These are phyloP conservation scores for Falco punctatus DNA, from an alignment of 2,113 vertebrate species.

Conservation along the genomic window DNA sequence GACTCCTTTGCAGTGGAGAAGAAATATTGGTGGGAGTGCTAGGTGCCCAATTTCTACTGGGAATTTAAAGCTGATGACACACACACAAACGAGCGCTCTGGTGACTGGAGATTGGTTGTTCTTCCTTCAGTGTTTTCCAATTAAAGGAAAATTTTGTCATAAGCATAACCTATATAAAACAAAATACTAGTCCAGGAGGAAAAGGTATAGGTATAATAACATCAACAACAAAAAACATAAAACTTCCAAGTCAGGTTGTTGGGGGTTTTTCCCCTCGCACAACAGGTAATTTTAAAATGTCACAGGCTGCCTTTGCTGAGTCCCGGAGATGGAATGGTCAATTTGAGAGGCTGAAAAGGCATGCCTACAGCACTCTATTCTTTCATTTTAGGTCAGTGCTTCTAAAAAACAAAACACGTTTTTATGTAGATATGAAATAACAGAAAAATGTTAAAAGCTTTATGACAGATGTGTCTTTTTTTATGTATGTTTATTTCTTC, in stretches of 20 bases:
- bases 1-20: neutral
- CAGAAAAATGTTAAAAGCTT: neutral
- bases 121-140: neutral
- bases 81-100: neutral
- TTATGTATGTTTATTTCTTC: neutral
- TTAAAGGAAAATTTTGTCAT: neutral
- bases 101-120: neutral
- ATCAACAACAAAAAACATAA: neutral
- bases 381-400: neutral
- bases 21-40: neutral
- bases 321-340: neutral
- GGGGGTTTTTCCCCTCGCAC: neutral
- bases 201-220: neutral
- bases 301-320: neutral
- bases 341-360: neutral
- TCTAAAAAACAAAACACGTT: neutral
- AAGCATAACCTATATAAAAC: neutral
- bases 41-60: neutral
- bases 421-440: neutral
- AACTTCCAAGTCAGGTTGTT: neutral
- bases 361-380: neutral
- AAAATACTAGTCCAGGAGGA: neutral
- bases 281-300: neutral
- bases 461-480: neutral
- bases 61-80: too few species aligned